A percentile compares a stretch with the other conserved stretches of the same genome.
Evolutionary conservation across 2,888 invertebrate species (phyloP).

Genomic region (Microctonus aethiopoides): DNA sequence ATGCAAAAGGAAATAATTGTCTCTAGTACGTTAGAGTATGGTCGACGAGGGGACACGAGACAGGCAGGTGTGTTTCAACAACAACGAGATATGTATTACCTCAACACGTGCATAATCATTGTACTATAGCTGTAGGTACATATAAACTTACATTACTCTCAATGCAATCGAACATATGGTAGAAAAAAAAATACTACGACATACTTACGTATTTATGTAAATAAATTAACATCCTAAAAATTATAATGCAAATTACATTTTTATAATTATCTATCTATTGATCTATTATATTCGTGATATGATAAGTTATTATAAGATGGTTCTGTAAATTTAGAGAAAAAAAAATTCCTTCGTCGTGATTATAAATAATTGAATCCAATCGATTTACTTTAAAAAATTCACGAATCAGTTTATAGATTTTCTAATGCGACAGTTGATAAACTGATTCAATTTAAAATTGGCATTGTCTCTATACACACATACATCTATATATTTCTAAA

Average conservation of each 20-base stretch:
- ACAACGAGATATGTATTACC: background rate
- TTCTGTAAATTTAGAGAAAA: no score
- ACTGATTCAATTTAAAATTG: background rate
- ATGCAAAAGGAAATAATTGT: constrained; percentile 12
- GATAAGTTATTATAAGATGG: no score
- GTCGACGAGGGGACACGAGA: background rate
- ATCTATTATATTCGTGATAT: no score
- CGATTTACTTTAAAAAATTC: background rate
- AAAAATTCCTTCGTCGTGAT: no score
- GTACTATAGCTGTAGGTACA: no score
- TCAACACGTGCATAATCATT: background rate
- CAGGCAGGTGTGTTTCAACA: constrained; percentile 17
- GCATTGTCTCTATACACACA: background rate
- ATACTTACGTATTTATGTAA: background rate
- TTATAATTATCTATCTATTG: no score
- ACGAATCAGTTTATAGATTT: no score
- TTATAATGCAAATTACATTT: no score
- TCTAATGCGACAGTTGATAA: background rate
- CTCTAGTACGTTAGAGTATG: constrained; percentile 10
- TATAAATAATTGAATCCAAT: background rate
- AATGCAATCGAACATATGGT: background rate
- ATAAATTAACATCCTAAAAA: no score
- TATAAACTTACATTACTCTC: no score
- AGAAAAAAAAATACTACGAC: background rate
- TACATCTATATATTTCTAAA: background rate